Evolutionary conservation across 2,797 vertebrate genomes (phyloP).

Genomic region (Champsocephalus gunnari): DNA sequence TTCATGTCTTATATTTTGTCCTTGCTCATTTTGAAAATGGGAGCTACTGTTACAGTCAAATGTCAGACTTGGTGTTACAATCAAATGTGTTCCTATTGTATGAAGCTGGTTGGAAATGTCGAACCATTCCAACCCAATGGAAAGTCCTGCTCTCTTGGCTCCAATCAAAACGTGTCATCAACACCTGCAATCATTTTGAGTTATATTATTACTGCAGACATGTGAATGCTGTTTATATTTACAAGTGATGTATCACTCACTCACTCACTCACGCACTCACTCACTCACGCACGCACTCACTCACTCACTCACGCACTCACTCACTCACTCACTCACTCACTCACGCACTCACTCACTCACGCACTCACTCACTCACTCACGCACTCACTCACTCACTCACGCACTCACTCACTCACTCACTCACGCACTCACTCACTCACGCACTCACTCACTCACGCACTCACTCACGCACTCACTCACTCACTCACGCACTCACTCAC

Average conservation of each 20-base stretch:
- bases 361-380: not conserved
- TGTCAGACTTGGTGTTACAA: too few species aligned
- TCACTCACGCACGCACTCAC: not conserved
- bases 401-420: constrained; percentile 16
- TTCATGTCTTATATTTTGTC: too few species aligned
- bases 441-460: constrained; percentile 14
- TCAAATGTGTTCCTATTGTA: too few species aligned
- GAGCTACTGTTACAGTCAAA: too few species aligned
- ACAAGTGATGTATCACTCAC: not conserved
- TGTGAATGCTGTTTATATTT: not conserved
- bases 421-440: not conserved
- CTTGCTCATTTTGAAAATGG: too few species aligned
- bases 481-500: constrained; percentile 14
- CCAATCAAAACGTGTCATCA: not conserved
- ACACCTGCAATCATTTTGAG: not conserved
- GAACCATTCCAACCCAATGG: not conserved
- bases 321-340: constrained; percentile 16
- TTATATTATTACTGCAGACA: not conserved
- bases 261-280: constrained; percentile 14
- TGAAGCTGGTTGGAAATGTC: too few species aligned
- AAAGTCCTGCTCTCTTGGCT: not conserved
- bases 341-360: constrained; percentile 16
- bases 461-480: constrained; percentile 15
- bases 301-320: constrained; percentile 16
- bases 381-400: constrained; percentile 6